Evolutionary conservation across 1,140 invertebrate species (phyloP), one percentile per base, ranked within the genome.

Genomic region (Drosophila tropicalis): DNA sequence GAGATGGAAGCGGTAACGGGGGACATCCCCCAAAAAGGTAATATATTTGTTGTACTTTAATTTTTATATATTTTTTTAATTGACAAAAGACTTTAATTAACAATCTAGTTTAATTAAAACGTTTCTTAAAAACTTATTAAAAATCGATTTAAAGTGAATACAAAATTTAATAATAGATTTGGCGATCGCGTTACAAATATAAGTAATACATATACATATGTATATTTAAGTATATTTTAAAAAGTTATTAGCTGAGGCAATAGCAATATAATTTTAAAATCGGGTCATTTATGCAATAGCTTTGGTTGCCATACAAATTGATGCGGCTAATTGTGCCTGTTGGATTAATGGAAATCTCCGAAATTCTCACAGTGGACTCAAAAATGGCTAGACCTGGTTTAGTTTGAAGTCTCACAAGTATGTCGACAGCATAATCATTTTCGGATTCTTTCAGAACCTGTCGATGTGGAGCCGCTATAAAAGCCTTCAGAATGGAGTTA

Each of bases 271-370:
- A 93, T 85, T 97, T 96, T 34, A 97, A 92, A 76, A 94, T 93
- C 76, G 95, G 95, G 79, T 97, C 94, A 61, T 95, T 93, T 22
- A 97, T 94, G 85, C 97, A 98, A 71, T 93, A 93, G 91, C 96
- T 97, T 91, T 97, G 96, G 65, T 94, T 94, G 5, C 95, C 96
- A 76, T 97, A 97, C n/a, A 95, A 85, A 91, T 97, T 97, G n/a
- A 97, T 93, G 29, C 96, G 93, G 81, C 96, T 97, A 19, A 97
- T 93, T 2, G 94, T 94, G 1, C 96, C 96, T 0, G 94, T 93
- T 29, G 29, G 29, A 29, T 6, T 0, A 95, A 82, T 4, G 93
- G 91, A 77, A 85, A 94, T n/a, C 79, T 74, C 87, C 4, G 81
- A 89, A 63, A 93, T 91, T 2, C 94, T 93, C 0, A 96, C 92